Evolutionary conservation across 2,888 invertebrate genomes (phyloP), one percentile per base, ranked within the genome.

Genomic region (Drosophila infuscata): DNA sequence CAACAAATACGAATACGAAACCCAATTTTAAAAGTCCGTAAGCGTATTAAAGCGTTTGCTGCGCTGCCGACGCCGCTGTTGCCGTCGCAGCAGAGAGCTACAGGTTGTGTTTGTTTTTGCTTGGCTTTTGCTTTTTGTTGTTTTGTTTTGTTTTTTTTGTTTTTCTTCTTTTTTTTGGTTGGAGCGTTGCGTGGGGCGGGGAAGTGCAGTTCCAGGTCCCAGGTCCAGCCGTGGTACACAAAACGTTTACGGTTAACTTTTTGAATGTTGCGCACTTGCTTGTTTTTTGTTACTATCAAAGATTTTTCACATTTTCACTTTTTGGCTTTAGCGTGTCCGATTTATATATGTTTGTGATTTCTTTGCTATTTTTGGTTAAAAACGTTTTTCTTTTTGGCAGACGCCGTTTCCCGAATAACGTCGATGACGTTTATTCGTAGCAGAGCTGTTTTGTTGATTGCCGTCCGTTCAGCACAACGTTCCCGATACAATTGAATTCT

Each of bases 391-490:
- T 68, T 58, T 65, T 75, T 58, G 58, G 57, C 63, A 70, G 58
- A 81, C 82, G 74, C 70, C 68, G 78, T 74, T 74, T 76, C 51
- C 38, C 79, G 74, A 53, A 71, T 74, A 59, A 70, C 80, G 77
- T 73, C 54, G 78, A 38, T 38, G 56, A 56, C 56, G 56, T n/a
- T 56, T 52, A 74, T 61, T 58, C 30, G 35, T 57, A 43, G 49
- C 38, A 65, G 59, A 79, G 74, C 57, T 68, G 58, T 17, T 60
- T 51, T 60, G 33, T 61, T 67, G 29, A 67, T 52, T 62, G 61
- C 71, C 82, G 88, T 86, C 88, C 77, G 79, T 81, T 81, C 82
- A 79, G 79, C 78, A 67, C 76, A 83, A 82, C 82, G 84, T 81
- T 77, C 74, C 77, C 79, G 80, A 77, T 74, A 83, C 81, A 77